Base-by-base conservation (phyloP, 1,140 invertebrate species). In the Alviniconcha marisindica region DNA sequence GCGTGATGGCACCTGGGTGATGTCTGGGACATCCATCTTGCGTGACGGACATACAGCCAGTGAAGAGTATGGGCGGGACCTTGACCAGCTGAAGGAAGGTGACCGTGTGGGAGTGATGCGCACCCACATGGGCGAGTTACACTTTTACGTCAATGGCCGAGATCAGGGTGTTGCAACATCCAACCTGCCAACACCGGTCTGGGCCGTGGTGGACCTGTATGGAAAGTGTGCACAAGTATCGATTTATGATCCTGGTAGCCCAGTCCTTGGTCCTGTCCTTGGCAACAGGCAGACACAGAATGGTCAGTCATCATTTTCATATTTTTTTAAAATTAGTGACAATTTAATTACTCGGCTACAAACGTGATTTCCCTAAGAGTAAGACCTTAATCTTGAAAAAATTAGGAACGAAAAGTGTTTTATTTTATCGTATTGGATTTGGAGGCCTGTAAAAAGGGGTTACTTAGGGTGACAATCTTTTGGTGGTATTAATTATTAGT, bases 201-300 rank as follows among this genome's bases (percentile, higher is more conserved):
- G 96, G 94, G 97, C 96, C 14, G 95, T 99, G 21, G 95, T 98
- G 38, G 97, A 98, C 93, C 94, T 99, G 90, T 98, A 98, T 93
- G 97, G 97, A 2, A 97, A 98, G 92, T 98, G 97, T 94, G 96
- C 97, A 12, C 97, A 98, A 94, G 96, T 98, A 15, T 96, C 94
- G 12, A 89, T 94, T 21, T 92, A 89, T 89, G 91, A 93, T 48
- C 83, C 86, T 56, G 82, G 71, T 66, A 56, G 80, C 74, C 54
- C 69, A 5, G 42, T 42, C 36, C 10, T 40, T 38, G 69, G 80
- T 71, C 54, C 69, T 14, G 42, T 42, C 36, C 10, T 40, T 38
- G 69, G 33, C 33, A 71, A 71, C 76, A 74, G 56, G 31, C n/a
- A 79, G 36, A 71, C 79, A 73, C 81, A 85, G 78, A 83, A 83